phyloP scores from a whole-genome alignment of 2,113 vertebrate species.

The Dendropsophus ebraccatus region DNA sequence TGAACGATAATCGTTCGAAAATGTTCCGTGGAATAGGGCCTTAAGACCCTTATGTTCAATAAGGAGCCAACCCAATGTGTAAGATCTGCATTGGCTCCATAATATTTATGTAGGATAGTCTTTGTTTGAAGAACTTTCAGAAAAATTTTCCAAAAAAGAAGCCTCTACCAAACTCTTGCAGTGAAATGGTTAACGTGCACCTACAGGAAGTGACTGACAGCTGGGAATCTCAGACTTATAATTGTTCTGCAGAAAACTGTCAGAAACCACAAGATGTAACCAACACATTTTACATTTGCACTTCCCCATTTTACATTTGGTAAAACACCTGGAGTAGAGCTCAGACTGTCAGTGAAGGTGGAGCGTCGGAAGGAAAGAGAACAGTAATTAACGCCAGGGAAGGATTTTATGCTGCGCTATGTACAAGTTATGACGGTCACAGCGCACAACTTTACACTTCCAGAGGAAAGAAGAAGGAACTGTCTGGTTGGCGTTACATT shows the following conservation, averaged over 20 bases:
- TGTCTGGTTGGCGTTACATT: not conserved
- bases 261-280: constrained; percentile 13
- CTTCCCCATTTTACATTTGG: constrained; percentile 3
- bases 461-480: not conserved
- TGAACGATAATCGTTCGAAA: too few relatives aligned
- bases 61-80: too few relatives aligned
- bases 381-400: constrained; percentile 19
- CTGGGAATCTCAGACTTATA: constrained; percentile 3
- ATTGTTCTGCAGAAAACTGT: constrained; percentile 30
- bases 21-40: too few relatives aligned
- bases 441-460: not conserved
- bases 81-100: not conserved
- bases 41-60: too few relatives aligned
- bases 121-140: not conserved
- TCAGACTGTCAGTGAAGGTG: not conserved
- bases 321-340: constrained; percentile 31
- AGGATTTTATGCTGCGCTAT: not conserved
- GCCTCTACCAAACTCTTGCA: not conserved
- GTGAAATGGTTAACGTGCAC: not conserved
- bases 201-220: constrained; percentile 25
- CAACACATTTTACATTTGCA: constrained; percentile 56
- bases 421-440: not conserved
- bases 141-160: not conserved
- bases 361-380: not conserved
- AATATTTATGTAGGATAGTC: not conserved